Base-by-base conservation (phyloP, 2,888 invertebrate species). In the Drosophila flavopinicola region DNA sequence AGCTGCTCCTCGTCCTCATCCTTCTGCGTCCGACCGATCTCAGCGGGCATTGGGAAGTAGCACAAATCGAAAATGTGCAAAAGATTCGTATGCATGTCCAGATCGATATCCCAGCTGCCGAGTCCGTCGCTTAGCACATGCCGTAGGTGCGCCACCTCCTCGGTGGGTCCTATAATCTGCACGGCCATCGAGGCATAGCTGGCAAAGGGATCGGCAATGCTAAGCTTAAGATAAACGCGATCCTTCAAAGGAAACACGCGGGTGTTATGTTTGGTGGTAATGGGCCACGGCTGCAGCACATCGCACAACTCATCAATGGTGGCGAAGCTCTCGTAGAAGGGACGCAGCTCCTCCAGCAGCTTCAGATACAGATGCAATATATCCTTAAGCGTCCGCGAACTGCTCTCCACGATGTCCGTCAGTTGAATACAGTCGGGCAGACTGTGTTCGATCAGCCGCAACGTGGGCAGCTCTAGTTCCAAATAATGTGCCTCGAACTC, bases 51-150 rank as follows among this genome's bases (percentile, higher is more conserved):
- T 5, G 91, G 91, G 60, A 91, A 91, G 58, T 86, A 91, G 39
- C 90, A 89, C 38, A 91, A 65, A 63, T 90, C 90, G 33, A 91
- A 91, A 3, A 90, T 90, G 15, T 89, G 88, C 41, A 91, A 60
- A n/a, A 91, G 77, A 73, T 91, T 91, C 56, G 88, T 88, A 61
- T 91, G 89, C 27, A 90, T 86, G 68, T 91, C 89, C 42, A 90
- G 52, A 13, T 91, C 90, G 0, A 70, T 25, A 59, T 90, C 90
- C 91, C 91, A 91, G 37, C 84, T 83, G 17, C 76, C 66, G 2
- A 90, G 66, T 0, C 90, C 90, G 6, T 90, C 88, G 51, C 89
- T 89, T 2, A 89, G 85, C 2, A 82, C 72, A 17, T 85, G 68
- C 0, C 91, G 82, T 30, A 90, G 60, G 0, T 77, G 65, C 20